phyloP scores from a whole-genome alignment of 1,140 invertebrate genomes.

The Solen grandis region DNA sequence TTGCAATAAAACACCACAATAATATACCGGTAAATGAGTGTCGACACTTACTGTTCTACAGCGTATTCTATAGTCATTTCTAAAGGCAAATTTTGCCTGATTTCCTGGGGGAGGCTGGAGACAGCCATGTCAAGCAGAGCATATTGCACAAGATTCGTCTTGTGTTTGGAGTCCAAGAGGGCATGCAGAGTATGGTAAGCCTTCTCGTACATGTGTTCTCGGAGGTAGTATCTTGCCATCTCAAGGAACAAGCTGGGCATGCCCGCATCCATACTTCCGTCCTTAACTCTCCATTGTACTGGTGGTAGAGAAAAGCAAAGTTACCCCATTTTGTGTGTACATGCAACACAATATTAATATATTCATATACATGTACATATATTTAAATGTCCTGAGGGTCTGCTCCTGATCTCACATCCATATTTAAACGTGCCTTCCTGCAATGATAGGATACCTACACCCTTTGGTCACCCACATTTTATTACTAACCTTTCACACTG shows the following conservation, averaged over 20 bases:
- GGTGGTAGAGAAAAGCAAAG: too few relatives aligned
- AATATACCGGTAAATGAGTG: neutral
- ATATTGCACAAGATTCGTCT: neutral
- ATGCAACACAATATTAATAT: too few relatives aligned
- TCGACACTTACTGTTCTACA: conserved; percentile 28
- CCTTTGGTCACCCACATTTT: too few relatives aligned
- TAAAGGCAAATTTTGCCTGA: neutral
- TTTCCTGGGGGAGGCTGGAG: neutral
- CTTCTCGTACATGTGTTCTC: conserved; percentile 18
- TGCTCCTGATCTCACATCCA: too few relatives aligned
- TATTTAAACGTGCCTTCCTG: too few relatives aligned
- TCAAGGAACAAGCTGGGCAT: neutral
- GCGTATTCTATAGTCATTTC: conserved; percentile 12
- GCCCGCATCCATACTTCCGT: conserved; percentile 17
- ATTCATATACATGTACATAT: too few relatives aligned
- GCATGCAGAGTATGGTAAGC: conserved; percentile 8
- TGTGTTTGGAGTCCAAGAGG: conserved; percentile 19
- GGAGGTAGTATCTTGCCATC: conserved; percentile 24
- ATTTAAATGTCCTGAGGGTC: too few relatives aligned
- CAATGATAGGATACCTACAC: too few relatives aligned
- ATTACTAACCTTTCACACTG: too few relatives aligned
- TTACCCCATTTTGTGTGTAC: too few relatives aligned
- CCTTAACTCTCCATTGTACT: conserved; percentile 39
- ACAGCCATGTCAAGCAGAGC: conserved; percentile 19
- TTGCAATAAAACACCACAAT: neutral